Base-by-base conservation (phyloP, 2,797 vertebrate species). In the Ctenopoma multispine region DNA sequence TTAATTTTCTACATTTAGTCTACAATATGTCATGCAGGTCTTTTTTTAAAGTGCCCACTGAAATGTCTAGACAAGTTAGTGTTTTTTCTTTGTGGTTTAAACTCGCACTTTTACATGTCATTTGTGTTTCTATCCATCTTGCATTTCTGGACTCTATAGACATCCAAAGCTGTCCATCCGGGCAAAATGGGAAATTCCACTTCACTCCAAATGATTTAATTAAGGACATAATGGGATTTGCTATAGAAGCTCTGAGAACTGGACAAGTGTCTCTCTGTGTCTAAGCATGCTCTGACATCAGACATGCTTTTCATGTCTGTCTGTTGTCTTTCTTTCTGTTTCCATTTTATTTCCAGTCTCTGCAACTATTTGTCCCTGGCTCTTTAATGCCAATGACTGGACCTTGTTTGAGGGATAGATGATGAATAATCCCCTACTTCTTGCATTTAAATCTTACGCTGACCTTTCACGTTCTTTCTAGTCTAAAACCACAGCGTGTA, bases 161-260 rank as follows among this genome's bases (percentile, higher is more conserved):
- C 68, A 82, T 43, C 34, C 66, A 71, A 51, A 55, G 46, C 72
- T 31, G 63, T 47, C 53, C 63, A 56, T 66, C 57, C 72, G 84
- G 89, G 83, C 89, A 41, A 51, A 80, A 86, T 66, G 83, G 83
- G 75, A 80, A 89, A 87, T 83, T 90, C 87, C 84, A 79, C 61
- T 81, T 84, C 65, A 58, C 60, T 80, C 66, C 38, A 58, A 83
- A 81, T 88, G 54, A 85, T 90, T 82, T 65, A 84, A 87, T 92
- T 86, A 90, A 81, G 63, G 43, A 58, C 78, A 75, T 83, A 84
- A 84, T 69, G 51, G 71, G 68, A 62, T 72, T 82, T 64, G 47
- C 79, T 55, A 31, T 56, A 66, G 79, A 66, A 21, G 72, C 69
- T 67, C 65, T 54, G 36, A 40, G 67, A 68, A 57, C 73, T 31